Conservation (phyloP, 2,113 vertebrate genomes). For the Cynopterus brachyotis region DNA sequence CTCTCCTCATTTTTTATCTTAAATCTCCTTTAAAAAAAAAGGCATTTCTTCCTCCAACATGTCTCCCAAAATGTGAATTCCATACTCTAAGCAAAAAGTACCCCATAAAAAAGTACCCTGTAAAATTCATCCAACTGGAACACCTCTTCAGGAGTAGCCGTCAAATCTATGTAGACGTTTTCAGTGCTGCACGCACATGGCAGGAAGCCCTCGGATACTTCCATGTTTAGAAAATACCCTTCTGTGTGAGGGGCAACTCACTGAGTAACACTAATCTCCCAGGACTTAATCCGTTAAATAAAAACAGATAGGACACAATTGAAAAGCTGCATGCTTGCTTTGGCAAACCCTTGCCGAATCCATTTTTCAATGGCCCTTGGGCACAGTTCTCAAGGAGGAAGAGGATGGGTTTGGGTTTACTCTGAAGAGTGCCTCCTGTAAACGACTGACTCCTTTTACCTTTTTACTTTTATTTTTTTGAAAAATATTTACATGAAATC, state of each 20-base stretch:
- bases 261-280: neutral
- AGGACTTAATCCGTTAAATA: neutral
- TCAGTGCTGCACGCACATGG: fast-evolving
- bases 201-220: no score
- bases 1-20: neutral
- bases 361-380: neutral
- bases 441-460: neutral
- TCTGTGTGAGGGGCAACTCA: neutral
- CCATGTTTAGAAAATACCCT: neutral
- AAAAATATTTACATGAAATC: neutral
- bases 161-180: neutral
- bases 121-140: neutral
- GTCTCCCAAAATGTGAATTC: slow-evolving; percentile 22
- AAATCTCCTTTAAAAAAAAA: neutral
- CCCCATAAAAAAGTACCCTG: neutral
- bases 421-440: neutral
- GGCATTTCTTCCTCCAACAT: neutral
- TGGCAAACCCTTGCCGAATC: neutral
- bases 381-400: neutral
- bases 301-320: neutral
- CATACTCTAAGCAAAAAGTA: neutral
- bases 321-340: neutral
- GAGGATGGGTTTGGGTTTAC: neutral
- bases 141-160: neutral
- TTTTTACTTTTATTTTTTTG: neutral